These are phyloP conservation scores for Octopus bimaculoides DNA, from an alignment of 1,140 invertebrate species.

Conservation along the genomic window DNA sequence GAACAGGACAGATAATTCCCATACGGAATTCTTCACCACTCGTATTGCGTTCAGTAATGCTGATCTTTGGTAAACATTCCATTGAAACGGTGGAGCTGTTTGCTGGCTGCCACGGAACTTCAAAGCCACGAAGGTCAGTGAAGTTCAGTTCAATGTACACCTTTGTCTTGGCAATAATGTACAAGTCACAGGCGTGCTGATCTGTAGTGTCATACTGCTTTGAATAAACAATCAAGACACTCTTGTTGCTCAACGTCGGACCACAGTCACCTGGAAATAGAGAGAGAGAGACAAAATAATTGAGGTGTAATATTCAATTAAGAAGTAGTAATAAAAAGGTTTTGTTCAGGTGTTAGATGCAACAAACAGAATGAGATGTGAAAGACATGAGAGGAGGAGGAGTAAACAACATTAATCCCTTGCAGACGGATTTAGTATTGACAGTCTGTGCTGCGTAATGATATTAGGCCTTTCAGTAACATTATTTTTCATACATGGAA, in stretches of 20 bases:
- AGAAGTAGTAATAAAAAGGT: too few relatives aligned
- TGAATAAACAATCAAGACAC: neutral
- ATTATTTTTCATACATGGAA: too few relatives aligned
- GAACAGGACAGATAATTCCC: slow-evolving; percentile 6
- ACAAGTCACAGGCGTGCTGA: neutral
- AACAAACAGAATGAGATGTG: too few relatives aligned
- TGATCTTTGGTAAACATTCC: slow-evolving; percentile 9
- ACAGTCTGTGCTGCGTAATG: too few relatives aligned
- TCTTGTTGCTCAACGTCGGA: slow-evolving; percentile 3
- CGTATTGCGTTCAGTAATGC: neutral
- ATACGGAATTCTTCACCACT: slow-evolving; percentile 8
- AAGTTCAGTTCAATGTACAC: slow-evolving; percentile 6
- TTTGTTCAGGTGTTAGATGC: too few relatives aligned
- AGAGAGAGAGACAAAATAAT: neutral
- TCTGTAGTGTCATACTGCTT: neutral
- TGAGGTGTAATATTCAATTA: too few relatives aligned
- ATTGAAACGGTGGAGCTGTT: neutral
- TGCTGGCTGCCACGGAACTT: neutral
- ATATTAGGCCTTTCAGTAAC: too few relatives aligned
- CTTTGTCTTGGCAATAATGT: slow-evolving; percentile 1
- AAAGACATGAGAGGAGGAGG: too few relatives aligned
- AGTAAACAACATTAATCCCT: too few relatives aligned
- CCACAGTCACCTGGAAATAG: slow-evolving; percentile 5
- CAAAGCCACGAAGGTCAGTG: slow-evolving; percentile 7
- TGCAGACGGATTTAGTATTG: too few relatives aligned